A percentile compares a stretch with the other conserved stretches of the same genome.
Conservation (phyloP, 2,797 vertebrate genomes). For the Enteromius viviparus region DNA sequence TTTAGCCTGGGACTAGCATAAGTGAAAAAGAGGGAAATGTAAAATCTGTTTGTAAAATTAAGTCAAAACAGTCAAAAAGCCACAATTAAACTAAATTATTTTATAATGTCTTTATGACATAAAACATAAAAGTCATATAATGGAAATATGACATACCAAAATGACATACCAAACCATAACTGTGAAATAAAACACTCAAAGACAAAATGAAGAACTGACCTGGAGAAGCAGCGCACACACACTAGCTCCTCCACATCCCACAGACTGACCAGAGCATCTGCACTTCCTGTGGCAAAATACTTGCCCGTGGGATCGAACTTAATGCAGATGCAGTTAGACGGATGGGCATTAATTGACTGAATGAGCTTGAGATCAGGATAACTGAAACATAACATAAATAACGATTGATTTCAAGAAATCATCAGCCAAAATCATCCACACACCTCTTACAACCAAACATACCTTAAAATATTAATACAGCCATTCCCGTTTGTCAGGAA, state of each 20-base stretch:
- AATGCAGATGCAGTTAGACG: conserved; percentile 99
- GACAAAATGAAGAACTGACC: conserved; percentile 71
- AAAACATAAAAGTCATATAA: background rate
- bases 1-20: no score
- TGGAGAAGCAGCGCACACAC: conserved; percentile 96
- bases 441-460: background rate
- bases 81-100: background rate
- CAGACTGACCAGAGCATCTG: conserved; percentile 94
- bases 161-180: background rate
- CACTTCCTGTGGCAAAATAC: conserved; percentile 96
- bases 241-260: conserved; percentile 96
- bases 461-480: conserved; percentile 98
- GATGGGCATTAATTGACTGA: conserved; percentile 98
- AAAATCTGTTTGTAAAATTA: background rate
- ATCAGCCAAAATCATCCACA: background rate
- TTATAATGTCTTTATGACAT: background rate
- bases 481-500: conserved; percentile 97
- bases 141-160: background rate
- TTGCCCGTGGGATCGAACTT: conserved; percentile 97
- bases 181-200: no score
- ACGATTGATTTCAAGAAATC: no score
- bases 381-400: conserved; percentile 69
- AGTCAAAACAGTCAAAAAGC: background rate
- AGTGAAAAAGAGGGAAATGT: no score
- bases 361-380: conserved; percentile 97